These are phyloP conservation scores for Halocynthia aurantium DNA, from an alignment of 23 tunicate genomes.

Conservation along the genomic window DNA sequence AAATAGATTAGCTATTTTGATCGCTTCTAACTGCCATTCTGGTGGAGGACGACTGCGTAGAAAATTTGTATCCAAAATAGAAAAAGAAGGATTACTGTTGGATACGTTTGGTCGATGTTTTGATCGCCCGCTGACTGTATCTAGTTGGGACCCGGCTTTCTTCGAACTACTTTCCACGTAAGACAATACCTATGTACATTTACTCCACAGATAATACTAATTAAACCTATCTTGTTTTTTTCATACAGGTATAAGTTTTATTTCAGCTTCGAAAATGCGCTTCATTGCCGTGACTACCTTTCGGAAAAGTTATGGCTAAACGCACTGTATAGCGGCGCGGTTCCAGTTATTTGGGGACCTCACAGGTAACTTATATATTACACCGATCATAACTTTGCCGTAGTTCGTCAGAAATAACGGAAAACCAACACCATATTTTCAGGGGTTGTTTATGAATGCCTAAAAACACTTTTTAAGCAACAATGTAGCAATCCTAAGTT, in stretches of 20 bases:
- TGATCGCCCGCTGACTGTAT: background rate
- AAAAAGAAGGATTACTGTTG: background rate
- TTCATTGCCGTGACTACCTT: slow-evolving; percentile 1
- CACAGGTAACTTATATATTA: background rate
- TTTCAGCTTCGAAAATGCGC: slow-evolving; percentile 1
- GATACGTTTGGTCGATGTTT: slow-evolving; percentile 1
- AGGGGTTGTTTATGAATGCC: too few relatives aligned
- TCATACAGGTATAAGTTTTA: slow-evolving; percentile 3
- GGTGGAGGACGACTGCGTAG: background rate
- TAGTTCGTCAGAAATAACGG: too few relatives aligned
- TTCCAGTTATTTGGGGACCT: slow-evolving; percentile 10
- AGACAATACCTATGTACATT: background rate
- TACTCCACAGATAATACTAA: background rate
- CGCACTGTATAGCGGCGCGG: slow-evolving; percentile 13
- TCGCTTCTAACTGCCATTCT: slow-evolving; percentile 2
- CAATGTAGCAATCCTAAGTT: too few relatives aligned
- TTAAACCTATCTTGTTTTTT: too few relatives aligned
- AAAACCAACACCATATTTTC: too few relatives aligned
- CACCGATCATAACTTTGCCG: too few relatives aligned
- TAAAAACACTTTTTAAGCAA: too few relatives aligned
- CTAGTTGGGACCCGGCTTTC: slow-evolving; percentile 3
- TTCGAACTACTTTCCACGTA: slow-evolving; percentile 1
- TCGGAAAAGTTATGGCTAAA: slow-evolving; percentile 1
- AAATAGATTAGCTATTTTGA: background rate
- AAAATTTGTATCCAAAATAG: background rate